Evolutionary conservation across 92 coral and sea anemone genomes (phyloP).

Genomic region (Parazoanthus atlanticus): DNA sequence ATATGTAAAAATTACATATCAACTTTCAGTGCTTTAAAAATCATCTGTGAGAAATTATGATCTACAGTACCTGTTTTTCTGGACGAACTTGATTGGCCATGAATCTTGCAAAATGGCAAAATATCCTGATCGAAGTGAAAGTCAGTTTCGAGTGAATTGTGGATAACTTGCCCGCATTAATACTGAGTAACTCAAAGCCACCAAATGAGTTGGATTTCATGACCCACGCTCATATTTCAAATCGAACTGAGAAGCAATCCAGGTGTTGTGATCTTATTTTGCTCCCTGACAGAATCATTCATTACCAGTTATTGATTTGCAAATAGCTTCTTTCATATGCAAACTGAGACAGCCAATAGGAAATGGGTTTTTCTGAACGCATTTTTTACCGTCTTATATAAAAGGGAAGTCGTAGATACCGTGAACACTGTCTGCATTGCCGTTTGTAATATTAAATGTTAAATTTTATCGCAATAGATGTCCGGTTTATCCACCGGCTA

Average conservation of each 20-base stretch:
- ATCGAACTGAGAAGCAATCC: background rate
- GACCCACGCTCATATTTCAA: background rate
- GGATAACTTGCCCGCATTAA: background rate
- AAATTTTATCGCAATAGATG: background rate
- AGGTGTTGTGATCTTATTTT: background rate
- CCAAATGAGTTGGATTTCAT: background rate
- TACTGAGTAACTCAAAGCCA: background rate
- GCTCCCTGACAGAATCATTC: constrained; percentile 1
- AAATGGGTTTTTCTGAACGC: background rate
- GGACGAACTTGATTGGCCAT: constrained; percentile 12
- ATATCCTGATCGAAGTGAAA: no score
- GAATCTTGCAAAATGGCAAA: background rate
- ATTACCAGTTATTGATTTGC: constrained; percentile 1
- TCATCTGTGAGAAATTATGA: background rate
- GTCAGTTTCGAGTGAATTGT: background rate
- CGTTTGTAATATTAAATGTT: background rate
- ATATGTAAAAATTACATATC: background rate
- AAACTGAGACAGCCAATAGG: constrained; percentile 25
- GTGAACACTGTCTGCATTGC: background rate
- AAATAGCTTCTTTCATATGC: constrained; percentile 32
- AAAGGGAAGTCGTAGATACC: background rate
- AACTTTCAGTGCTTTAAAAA: background rate
- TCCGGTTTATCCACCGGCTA: background rate
- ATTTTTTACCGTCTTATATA: background rate
- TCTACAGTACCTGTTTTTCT: constrained; percentile 4